Percentiles rank a stretch among this genome's conserved stretches.
These are phyloP conservation scores for Mixornis gularis DNA, from an alignment of 2,113 vertebrate species.

Conservation along the genomic window DNA sequence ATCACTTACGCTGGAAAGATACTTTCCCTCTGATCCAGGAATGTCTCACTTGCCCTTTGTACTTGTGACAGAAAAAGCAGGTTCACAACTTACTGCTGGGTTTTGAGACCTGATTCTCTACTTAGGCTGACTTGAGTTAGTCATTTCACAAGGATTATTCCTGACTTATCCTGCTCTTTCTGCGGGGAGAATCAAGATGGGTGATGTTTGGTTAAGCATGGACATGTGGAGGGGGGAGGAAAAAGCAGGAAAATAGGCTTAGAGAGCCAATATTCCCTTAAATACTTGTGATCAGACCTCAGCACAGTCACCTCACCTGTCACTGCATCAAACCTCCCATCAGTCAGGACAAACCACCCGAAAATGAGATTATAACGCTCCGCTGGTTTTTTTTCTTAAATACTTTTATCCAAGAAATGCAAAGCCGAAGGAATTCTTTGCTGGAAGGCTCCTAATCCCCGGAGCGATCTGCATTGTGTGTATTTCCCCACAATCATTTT, in stretches of 20 bases:
- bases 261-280: not conserved
- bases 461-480: not conserved
- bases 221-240: not conserved
- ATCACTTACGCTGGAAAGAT: not conserved
- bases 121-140: not conserved
- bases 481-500: slow-evolving; percentile 39
- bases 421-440: slow-evolving; percentile 23
- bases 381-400: not conserved
- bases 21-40: not conserved
- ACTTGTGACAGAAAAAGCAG: not conserved
- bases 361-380: not conserved
- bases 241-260: not conserved
- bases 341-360: not conserved
- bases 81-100: not conserved
- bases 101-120: not conserved
- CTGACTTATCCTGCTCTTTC: not conserved
- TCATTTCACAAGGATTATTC: not conserved
- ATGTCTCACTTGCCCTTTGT: not conserved
- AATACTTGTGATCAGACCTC: not conserved
- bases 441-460: slow-evolving; percentile 19
- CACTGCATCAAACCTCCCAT: not conserved
- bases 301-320: not conserved
- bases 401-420: not conserved
- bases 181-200: not conserved
- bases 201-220: not conserved